Conservation (phyloP, 2,113 vertebrate genomes). For the Halcyon malimbica region DNA sequence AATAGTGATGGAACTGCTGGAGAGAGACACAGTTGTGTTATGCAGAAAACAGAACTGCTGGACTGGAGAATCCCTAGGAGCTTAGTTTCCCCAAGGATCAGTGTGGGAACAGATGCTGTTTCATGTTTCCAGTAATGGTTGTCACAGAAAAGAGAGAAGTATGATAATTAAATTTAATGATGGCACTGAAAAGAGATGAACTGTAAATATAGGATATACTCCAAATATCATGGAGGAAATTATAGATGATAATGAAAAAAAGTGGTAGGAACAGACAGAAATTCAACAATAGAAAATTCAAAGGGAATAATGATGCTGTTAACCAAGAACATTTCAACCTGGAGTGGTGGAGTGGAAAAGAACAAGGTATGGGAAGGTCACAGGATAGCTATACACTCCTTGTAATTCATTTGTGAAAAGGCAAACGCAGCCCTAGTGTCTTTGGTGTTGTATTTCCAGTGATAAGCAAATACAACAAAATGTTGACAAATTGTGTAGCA, state of each 20-base stretch:
- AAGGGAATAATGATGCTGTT: not conserved
- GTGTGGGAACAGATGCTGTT: not conserved
- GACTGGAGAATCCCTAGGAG: not conserved
- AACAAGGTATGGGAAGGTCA: not conserved
- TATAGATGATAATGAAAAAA: not conserved
- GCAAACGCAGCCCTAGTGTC: not conserved
- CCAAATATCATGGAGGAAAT: not conserved
- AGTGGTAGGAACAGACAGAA: not conserved
- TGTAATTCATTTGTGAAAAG: not conserved
- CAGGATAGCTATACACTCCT: not conserved
- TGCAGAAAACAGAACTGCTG: not conserved
- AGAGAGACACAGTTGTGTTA: not conserved
- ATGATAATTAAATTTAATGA: not conserved
- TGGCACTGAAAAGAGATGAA: not conserved
- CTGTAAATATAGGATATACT: not conserved
- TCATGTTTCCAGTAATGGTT: not conserved
- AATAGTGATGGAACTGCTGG: not conserved
- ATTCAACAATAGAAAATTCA: not conserved
- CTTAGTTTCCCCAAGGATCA: not conserved
- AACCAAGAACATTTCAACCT: not conserved
- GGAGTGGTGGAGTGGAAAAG: not conserved
- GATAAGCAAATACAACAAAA: not conserved
- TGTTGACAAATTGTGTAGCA: not conserved
- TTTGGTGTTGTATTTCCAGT: not conserved
- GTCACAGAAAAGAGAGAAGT: not conserved